Evolutionary conservation across 2,113 vertebrate genomes (phyloP).

Genomic region (Puma concolor): DNA sequence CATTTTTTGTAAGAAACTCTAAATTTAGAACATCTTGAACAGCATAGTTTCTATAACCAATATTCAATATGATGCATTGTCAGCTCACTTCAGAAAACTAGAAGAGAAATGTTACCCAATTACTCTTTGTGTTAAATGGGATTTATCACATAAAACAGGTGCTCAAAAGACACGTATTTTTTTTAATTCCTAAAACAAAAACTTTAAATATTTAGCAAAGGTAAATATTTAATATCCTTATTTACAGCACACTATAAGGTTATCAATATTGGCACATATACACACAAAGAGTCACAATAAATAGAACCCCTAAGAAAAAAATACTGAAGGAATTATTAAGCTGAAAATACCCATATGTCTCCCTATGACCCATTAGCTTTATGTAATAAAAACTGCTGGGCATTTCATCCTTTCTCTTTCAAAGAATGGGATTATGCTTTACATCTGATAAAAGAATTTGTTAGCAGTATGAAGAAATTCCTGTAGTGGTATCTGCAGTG

Average conservation of each 20-base stretch:
- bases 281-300: background rate
- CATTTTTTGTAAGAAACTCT: background rate
- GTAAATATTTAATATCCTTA: background rate
- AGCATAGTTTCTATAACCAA: background rate
- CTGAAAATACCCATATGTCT: background rate
- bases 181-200: slow-evolving; percentile 36
- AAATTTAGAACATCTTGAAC: background rate
- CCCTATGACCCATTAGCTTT: background rate
- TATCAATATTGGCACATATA: background rate
- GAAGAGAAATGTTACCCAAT: background rate
- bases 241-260: background rate
- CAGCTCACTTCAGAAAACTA: background rate
- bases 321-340: background rate
- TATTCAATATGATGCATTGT: background rate
- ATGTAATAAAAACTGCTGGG: background rate
- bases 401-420: background rate
- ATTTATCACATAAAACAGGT: background rate
- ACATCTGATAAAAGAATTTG: background rate
- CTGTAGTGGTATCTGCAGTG: background rate
- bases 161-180: background rate
- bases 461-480: background rate
- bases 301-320: slow-evolving; percentile 19
- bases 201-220: background rate
- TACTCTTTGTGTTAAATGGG: background rate
- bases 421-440: background rate